Conservation (phyloP, 2,797 vertebrate genomes). For the Paedocypris micromegethes region DNA sequence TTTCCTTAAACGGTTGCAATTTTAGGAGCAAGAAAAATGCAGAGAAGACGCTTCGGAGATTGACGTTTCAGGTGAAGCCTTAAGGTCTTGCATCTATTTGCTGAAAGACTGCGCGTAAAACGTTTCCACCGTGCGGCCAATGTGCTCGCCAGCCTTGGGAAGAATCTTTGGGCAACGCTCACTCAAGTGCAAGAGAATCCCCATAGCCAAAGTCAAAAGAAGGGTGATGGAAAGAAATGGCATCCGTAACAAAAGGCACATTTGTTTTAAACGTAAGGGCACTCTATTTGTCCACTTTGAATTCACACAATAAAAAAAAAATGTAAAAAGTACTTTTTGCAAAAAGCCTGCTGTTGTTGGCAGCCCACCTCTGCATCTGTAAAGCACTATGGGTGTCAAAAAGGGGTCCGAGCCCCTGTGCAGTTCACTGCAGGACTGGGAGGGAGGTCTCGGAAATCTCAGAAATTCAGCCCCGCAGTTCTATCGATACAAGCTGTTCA, state of each 20-base stretch:
- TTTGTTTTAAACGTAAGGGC: slow-evolving; percentile 79
- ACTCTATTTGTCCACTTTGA: slow-evolving; percentile 68
- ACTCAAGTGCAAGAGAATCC: slow-evolving; percentile 43
- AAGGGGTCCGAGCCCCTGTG: slow-evolving; percentile 32
- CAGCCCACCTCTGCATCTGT: slow-evolving; percentile 43
- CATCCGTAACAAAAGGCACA: slow-evolving; percentile 87
- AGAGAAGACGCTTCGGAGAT: slow-evolving; percentile 55
- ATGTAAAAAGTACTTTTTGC: slow-evolving; percentile 41
- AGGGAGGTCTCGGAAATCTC: not conserved
- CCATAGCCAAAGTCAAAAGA: slow-evolving; percentile 50
- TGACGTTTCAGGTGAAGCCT: not conserved
- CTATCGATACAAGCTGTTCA: slow-evolving; percentile 49
- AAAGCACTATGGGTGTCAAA: slow-evolving; percentile 39
- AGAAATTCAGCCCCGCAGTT: slow-evolving; percentile 35
- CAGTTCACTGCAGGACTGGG: slow-evolving; percentile 40
- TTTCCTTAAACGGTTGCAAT: slow-evolving; percentile 61
- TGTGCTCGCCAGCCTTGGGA: slow-evolving; percentile 25
- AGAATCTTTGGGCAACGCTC: slow-evolving; percentile 49
- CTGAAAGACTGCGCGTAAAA: slow-evolving; percentile 41
- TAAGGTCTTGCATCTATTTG: slow-evolving; percentile 23
- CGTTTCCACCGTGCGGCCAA: slow-evolving; percentile 28
- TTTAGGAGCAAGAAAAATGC: slow-evolving; percentile 67
- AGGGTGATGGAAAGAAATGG: slow-evolving; percentile 63
- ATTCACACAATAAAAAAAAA: slow-evolving; percentile 51
- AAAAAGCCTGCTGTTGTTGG: slow-evolving; percentile 39